A percentile compares a stretch with the other conserved stretches of the same genome.
Conservation (phyloP, 2,888 invertebrate genomes). For the Ligdia adustata region DNA sequence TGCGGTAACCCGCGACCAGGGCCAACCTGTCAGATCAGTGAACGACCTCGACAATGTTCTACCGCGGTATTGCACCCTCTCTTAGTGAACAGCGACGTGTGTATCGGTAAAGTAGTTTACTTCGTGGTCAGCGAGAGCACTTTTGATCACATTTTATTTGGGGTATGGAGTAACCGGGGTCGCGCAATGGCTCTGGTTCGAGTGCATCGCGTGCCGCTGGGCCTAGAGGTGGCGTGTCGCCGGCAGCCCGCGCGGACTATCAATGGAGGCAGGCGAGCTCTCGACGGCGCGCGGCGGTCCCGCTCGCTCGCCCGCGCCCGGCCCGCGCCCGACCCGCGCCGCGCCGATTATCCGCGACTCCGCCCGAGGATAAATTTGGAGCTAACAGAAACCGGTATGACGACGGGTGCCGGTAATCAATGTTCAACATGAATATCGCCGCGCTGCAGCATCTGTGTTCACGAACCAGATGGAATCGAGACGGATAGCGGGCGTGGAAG, state of each 20-base stretch:
- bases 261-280: conserved; percentile 60
- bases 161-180: conserved; percentile 53
- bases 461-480: conserved; percentile 29
- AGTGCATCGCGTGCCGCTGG: conserved; percentile 60
- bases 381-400: conserved; percentile 74
- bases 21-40: conserved; percentile 75
- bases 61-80: conserved; percentile 57
- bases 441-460: conserved; percentile 56
- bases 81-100: conserved; percentile 49
- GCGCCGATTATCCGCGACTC: conserved; percentile 68
- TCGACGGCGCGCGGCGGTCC: conserved; percentile 49
- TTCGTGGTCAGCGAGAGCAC: conserved; percentile 43
- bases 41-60: conserved; percentile 74
- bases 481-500: conserved; percentile 33
- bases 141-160: conserved; percentile 61
- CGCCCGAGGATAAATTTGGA: conserved; percentile 81
- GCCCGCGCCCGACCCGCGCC: conserved; percentile 51
- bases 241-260: conserved; percentile 75
- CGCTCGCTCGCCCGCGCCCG: conserved; percentile 53
- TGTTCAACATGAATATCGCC: conserved; percentile 74
- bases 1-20: conserved; percentile 50
- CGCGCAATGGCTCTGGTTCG: conserved; percentile 49
- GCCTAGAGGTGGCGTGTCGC: conserved; percentile 63
- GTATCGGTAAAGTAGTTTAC: conserved; percentile 40
- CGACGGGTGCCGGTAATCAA: conserved; percentile 78